phyloP scores from a whole-genome alignment of 2,888 invertebrate genomes.

The Pollenia angustigena region DNA sequence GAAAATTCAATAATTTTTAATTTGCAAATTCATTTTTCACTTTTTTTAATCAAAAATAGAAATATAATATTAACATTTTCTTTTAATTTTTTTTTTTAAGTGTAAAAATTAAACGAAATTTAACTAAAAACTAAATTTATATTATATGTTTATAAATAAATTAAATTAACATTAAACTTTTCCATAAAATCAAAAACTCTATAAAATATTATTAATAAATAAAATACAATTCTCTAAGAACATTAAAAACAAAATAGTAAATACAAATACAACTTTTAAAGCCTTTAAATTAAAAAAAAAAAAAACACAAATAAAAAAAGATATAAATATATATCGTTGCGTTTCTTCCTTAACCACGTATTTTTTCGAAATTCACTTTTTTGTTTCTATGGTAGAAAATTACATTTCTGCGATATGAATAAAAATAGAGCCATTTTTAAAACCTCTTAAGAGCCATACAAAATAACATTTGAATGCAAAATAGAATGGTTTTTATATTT shows the following conservation, averaged over 20 bases:
- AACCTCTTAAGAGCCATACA: too few species aligned
- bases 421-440: too few species aligned
- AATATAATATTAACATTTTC: background rate
- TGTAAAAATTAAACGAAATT: constrained; percentile 18
- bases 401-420: too few species aligned
- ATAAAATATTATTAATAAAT: constrained; percentile 17
- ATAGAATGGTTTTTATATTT: too few species aligned
- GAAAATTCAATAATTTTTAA: background rate
- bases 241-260: constrained; percentile 47
- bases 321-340: background rate
- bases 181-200: constrained; percentile 61
- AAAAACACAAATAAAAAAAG: background rate
- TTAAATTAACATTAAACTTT: constrained; percentile 33
- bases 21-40: background rate
- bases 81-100: background rate
- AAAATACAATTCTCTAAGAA: constrained; percentile 52
- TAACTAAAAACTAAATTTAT: background rate
- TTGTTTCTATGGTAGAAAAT: too few species aligned
- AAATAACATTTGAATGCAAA: too few species aligned
- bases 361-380: too few species aligned
- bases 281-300: constrained; percentile 61
- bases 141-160: constrained; percentile 26
- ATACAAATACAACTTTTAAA: constrained; percentile 64
- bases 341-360: too few species aligned
- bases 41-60: constrained; percentile 15